Percentiles rank a stretch among this genome's conserved stretches.
phyloP scores from a whole-genome alignment of 2,888 invertebrate genomes.

The Lepeophtheirus nordmannii region DNA sequence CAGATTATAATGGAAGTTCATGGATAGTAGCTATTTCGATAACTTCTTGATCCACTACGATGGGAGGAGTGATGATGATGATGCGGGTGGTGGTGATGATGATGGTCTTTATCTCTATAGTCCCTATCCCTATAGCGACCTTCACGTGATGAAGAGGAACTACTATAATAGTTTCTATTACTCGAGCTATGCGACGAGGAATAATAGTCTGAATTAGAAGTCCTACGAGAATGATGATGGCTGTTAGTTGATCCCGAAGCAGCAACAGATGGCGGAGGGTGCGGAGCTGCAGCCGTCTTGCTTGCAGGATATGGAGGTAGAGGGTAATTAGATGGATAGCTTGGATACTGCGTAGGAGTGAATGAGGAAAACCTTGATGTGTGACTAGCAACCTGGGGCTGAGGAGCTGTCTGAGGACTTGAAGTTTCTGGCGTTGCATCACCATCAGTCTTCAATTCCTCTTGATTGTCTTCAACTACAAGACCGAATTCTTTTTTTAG shows the following conservation, averaged over 20 bases:
- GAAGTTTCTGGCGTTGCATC: constrained; percentile 7
- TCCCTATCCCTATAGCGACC: neutral
- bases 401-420: neutral
- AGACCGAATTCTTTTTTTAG: constrained; percentile 65
- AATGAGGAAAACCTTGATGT: neutral
- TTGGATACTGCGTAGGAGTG: neutral
- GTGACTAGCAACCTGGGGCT: neutral
- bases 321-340: neutral
- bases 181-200: neutral
- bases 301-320: neutral
- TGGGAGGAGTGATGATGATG: neutral
- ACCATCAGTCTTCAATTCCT: neutral
- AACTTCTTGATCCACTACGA: neutral
- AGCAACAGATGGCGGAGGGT: neutral
- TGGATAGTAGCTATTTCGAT: neutral
- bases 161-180: neutral
- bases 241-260: no score
- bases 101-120: neutral
- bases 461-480: constrained; percentile 35
- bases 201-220: neutral
- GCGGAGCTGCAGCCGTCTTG: neutral
- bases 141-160: neutral
- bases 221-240: neutral
- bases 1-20: no score
- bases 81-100: neutral